Percentiles rank a stretch among this genome's conserved stretches.
Evolutionary conservation across 2,888 invertebrate genomes (phyloP).

Genomic region (Lasioglossum morio): DNA sequence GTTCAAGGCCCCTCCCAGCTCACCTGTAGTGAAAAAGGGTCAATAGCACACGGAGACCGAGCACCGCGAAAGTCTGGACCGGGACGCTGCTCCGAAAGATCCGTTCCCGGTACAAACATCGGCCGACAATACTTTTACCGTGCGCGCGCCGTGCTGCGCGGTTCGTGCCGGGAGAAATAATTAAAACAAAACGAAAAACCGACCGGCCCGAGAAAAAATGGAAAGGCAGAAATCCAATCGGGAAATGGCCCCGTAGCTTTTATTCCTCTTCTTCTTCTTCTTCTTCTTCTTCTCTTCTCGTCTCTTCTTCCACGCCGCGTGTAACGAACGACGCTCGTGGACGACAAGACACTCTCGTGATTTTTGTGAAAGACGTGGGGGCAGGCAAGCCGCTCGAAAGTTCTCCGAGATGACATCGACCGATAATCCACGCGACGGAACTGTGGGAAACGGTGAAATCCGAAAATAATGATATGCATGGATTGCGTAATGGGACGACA

Average conservation of each 20-base stretch:
- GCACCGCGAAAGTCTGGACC: constrained; percentile 73
- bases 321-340: constrained; percentile 31
- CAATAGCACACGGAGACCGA: constrained; percentile 76
- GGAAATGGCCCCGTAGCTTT: constrained; percentile 47
- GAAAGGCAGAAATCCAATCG: constrained; percentile 54
- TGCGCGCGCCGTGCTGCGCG: background rate
- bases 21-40: constrained; percentile 81
- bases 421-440: constrained; percentile 59
- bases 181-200: constrained; percentile 41
- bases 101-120: constrained; percentile 15
- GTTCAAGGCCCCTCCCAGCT: constrained; percentile 76
- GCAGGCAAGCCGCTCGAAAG: constrained; percentile 40
- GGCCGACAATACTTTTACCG: constrained; percentile 61
- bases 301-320: constrained; percentile 35
- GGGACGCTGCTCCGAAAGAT: constrained; percentile 52
- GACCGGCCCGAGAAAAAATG: constrained; percentile 26
- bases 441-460: constrained; percentile 70
- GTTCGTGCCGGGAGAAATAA: constrained; percentile 51
- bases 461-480: constrained; percentile 65
- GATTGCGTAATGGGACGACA: constrained; percentile 60
- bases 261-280: background rate
- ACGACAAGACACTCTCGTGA: constrained; percentile 33
- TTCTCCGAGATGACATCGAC: constrained; percentile 63
- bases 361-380: constrained; percentile 16
- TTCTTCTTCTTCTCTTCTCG: background rate